Conservation (phyloP, 2,113 vertebrate species). For the Cyphomyrus discorhynchus region DNA sequence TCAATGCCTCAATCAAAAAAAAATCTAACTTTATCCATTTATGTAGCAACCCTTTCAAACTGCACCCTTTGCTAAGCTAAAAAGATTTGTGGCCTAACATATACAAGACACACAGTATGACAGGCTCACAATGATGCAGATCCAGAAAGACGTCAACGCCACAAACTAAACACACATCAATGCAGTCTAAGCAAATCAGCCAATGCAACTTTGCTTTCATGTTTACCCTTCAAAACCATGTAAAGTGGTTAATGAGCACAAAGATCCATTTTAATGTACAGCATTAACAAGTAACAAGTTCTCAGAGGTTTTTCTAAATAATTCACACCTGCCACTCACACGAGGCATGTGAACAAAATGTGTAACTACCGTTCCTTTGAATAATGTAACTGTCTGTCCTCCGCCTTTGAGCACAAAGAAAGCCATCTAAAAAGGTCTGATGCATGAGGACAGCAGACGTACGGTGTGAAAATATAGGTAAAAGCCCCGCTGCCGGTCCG, state of each 20-base stretch:
- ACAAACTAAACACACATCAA: background rate
- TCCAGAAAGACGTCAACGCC: background rate
- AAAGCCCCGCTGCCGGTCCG: background rate
- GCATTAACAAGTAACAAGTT: background rate
- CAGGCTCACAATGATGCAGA: background rate
- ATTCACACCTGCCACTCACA: background rate
- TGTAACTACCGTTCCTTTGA: background rate
- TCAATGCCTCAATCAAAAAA: background rate
- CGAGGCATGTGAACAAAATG: background rate
- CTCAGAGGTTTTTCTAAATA: background rate
- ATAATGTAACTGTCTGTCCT: background rate
- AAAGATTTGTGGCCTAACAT: background rate
- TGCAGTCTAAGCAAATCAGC: background rate
- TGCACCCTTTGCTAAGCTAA: background rate
- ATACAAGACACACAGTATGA: background rate
- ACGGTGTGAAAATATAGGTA: background rate
- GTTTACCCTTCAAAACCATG: background rate
- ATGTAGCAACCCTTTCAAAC: background rate
- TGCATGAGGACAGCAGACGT: background rate
- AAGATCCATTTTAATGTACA: background rate
- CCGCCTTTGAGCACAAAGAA: background rate
- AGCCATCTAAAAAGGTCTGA: background rate
- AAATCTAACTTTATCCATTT: background rate
- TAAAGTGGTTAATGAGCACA: background rate
- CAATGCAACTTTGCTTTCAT: background rate